Evolutionary conservation across 2,113 vertebrate genomes (phyloP).

Genomic region (Sorex fumeus): DNA sequence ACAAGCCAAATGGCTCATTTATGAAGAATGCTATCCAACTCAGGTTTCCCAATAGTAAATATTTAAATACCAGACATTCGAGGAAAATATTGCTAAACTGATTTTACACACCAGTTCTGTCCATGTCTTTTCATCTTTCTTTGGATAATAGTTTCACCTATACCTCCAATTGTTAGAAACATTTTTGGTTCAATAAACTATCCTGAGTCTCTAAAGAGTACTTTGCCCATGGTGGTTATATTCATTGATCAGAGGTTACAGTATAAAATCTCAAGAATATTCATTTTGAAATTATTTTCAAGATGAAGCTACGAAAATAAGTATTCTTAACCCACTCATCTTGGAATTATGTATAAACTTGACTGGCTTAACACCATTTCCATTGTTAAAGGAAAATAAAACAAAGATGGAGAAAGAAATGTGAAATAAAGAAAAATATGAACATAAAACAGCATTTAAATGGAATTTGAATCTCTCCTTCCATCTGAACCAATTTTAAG

Average conservation of each 20-base stretch:
- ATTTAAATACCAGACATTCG: conserved; percentile 64
- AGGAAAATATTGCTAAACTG: conserved; percentile 54
- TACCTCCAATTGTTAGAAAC: background rate
- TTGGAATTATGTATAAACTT: background rate
- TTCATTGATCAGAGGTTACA: background rate
- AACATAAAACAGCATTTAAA: too few species aligned
- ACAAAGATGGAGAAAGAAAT: background rate
- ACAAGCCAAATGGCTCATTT: conserved; percentile 63
- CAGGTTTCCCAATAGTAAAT: conserved; percentile 64
- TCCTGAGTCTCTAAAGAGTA: background rate
- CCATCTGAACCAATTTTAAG: background rate
- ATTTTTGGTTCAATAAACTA: background rate
- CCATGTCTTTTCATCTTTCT: background rate
- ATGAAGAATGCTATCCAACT: conserved; percentile 41
- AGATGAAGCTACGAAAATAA: background rate
- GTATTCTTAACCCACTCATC: background rate
- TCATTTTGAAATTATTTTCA: background rate
- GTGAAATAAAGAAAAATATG: background rate
- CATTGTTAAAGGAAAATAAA: conserved; percentile 22
- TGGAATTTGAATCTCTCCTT: background rate
- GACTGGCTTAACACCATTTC: background rate
- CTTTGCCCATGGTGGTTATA: accelerated
- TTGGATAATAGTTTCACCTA: background rate
- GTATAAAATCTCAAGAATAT: background rate
- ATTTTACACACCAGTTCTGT: conserved; percentile 40